A percentile compares a stretch with the other conserved stretches of the same genome.
These are phyloP conservation scores for Chiloscyllium plagiosum DNA, from an alignment of 2,113 vertebrate species.

Conservation along the genomic window DNA sequence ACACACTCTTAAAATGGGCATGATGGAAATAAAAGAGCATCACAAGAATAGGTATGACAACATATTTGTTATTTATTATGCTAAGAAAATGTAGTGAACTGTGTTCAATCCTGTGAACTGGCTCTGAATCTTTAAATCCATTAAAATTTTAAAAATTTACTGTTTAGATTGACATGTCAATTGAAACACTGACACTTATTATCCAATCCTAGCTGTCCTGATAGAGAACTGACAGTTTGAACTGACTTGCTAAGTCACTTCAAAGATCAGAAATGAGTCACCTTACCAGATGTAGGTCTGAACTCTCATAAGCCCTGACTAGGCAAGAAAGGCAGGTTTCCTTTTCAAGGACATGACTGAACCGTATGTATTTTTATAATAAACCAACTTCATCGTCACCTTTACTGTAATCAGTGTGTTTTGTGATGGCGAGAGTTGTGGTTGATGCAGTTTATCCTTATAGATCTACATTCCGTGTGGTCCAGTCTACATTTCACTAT, in stretches of 20 bases:
- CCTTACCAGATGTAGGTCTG: too few species aligned
- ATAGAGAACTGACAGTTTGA: background rate
- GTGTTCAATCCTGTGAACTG: background rate
- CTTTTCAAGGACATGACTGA: background rate
- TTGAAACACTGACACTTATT: background rate
- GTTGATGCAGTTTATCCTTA: background rate
- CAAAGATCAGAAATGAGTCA: background rate
- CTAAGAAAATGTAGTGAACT: background rate
- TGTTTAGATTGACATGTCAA: background rate
- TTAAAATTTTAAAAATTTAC: background rate
- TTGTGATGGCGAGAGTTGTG: background rate
- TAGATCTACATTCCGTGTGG: too few species aligned
- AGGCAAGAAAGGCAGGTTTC: background rate
- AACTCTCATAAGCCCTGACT: background rate
- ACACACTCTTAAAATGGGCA: background rate
- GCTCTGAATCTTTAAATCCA: background rate
- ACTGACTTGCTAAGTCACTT: background rate
- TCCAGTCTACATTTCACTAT: too few species aligned
- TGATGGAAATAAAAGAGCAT: background rate
- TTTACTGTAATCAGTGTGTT: background rate
- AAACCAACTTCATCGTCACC: background rate
- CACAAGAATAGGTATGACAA: background rate
- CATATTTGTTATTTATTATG: background rate
- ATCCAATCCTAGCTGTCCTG: background rate
- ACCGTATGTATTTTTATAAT: background rate